Evolutionary conservation across 2,888 invertebrate species (phyloP).

Genomic region (Sipha maydis): DNA sequence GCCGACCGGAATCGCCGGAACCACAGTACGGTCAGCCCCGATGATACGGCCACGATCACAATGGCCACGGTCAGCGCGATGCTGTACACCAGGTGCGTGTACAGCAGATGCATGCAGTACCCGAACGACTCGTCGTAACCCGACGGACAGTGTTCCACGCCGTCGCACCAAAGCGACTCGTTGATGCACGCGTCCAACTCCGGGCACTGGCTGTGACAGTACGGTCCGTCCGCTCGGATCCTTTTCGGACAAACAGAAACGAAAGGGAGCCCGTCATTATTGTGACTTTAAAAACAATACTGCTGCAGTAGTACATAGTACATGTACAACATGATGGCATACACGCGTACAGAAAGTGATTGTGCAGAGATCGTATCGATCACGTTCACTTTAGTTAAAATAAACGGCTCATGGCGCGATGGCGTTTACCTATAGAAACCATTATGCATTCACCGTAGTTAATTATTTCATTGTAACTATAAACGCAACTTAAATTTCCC

Average conservation of each 20-base stretch:
- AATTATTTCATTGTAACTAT: too few relatives aligned
- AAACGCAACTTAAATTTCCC: too few relatives aligned
- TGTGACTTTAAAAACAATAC: too few relatives aligned
- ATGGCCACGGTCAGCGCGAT: constrained; percentile 69
- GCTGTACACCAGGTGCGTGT: constrained; percentile 80
- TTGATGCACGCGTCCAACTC: constrained; percentile 85
- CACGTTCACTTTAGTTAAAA: too few relatives aligned
- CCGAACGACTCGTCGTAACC: constrained; percentile 83
- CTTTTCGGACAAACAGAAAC: neutral
- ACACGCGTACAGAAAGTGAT: too few relatives aligned
- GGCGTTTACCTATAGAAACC: too few relatives aligned
- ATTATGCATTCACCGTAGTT: too few relatives aligned
- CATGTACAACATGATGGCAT: too few relatives aligned
- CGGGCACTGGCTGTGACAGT: constrained; percentile 74
- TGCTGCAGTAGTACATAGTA: neutral
- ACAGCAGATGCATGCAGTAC: constrained; percentile 78
- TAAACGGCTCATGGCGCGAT: too few relatives aligned
- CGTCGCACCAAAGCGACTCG: constrained; percentile 84
- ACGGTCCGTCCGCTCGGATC: constrained; percentile 47
- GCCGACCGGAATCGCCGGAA: constrained; percentile 52
- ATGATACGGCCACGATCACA: constrained; percentile 71
- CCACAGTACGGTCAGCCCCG: constrained; percentile 68
- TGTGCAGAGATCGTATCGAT: too few relatives aligned
- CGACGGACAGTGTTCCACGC: constrained; percentile 80
- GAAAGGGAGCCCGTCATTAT: neutral